Conservation (phyloP, 2,888 invertebrate species). For the Anodontia alba region DNA sequence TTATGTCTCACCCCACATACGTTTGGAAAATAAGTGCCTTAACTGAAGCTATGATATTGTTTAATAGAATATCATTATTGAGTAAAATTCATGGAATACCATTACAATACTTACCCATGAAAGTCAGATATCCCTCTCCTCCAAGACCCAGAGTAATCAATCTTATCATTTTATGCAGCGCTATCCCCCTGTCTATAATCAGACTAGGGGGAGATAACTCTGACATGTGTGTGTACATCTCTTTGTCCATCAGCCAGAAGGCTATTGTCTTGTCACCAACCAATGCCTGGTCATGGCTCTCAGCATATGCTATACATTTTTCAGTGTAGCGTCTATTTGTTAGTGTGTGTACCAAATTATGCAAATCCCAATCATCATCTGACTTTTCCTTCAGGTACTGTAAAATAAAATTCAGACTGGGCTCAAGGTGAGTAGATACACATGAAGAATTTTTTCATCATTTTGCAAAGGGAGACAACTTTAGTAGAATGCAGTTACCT, state of each 20-base stretch:
- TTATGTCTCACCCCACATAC: too few relatives aligned
- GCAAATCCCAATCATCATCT: constrained; percentile 98
- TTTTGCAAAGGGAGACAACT: too few relatives aligned
- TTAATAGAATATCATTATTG: too few relatives aligned
- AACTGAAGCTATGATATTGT: too few relatives aligned
- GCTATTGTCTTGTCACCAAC: constrained; percentile 98
- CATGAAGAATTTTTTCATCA: too few relatives aligned
- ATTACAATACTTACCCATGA: constrained; percentile 93
- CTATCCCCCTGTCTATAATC: constrained; percentile 95
- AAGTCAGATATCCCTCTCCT: constrained; percentile 99
- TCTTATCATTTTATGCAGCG: constrained; percentile 98
- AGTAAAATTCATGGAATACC: too few relatives aligned
- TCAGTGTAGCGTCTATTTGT: constrained; percentile 98
- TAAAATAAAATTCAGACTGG: constrained; percentile 12
- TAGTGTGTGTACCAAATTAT: constrained; percentile 95
- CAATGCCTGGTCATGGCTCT: constrained; percentile 97
- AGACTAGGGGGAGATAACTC: constrained; percentile 85
- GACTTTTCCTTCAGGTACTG: constrained; percentile 86
- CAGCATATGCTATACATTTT: constrained; percentile 98
- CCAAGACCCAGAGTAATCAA: constrained; percentile 97
- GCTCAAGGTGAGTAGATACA: too few relatives aligned
- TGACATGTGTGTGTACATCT: constrained; percentile 99
- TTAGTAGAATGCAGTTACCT: too few relatives aligned
- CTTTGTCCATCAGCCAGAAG: constrained; percentile 99
- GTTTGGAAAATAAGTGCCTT: too few relatives aligned